Evolutionary conservation across 2,888 invertebrate species (phyloP).

Genomic region (Gryllus longicercus): DNA sequence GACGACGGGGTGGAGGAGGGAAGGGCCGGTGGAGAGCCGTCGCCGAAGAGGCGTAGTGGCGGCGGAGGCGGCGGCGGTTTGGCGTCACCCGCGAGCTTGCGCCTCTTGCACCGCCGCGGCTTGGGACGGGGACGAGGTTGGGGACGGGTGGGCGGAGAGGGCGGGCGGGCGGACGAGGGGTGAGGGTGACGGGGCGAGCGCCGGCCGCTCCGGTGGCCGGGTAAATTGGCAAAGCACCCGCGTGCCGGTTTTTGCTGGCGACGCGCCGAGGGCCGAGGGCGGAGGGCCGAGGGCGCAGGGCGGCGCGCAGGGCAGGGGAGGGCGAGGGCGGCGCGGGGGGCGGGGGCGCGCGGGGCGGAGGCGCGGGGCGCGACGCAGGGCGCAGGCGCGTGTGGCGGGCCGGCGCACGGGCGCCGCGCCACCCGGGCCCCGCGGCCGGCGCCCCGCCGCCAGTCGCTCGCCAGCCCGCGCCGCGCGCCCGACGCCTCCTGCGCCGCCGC

Average conservation of each 20-base stretch:
- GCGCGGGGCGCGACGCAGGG: background rate
- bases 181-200: background rate
- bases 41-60: no score
- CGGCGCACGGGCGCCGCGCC: conserved; percentile 17
- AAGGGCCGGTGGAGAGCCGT: no score
- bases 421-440: background rate
- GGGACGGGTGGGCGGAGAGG: background rate
- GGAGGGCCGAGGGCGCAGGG: background rate
- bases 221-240: background rate
- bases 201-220: background rate
- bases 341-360: background rate
- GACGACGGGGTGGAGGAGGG: no score
- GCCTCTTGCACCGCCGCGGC: no score
- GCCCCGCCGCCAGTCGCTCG: background rate
- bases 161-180: background rate
- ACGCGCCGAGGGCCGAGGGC: background rate
- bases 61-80: no score
- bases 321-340: background rate
- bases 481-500: background rate
- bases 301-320: background rate
- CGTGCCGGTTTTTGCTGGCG: background rate
- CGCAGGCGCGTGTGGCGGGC: background rate
- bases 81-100: no score
- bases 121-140: no score
- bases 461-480: background rate